Evolutionary conservation across 2,797 vertebrate genomes (phyloP), one percentile per base, ranked within the genome.

Genomic region (Bucorvus abyssinicus): DNA sequence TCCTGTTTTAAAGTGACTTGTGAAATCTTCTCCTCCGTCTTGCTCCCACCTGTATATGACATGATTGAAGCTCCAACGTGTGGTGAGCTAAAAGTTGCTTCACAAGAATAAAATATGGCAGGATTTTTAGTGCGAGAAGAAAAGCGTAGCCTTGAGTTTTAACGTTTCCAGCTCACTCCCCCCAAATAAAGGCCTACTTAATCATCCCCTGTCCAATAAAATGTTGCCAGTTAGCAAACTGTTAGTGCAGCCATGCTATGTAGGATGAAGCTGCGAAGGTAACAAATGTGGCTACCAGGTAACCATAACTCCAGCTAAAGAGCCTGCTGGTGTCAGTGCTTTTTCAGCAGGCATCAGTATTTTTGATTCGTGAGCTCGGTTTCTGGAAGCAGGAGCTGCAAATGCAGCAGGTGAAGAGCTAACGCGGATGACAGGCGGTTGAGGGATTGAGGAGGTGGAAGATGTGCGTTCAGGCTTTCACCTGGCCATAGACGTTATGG

Each of bases 1-100:
- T 96, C 93, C 96, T 95, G 75, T 93, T 95, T 95, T 96, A 95
- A 96, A 95, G 94, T 91, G 94, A 96, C 93, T 96, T 95, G 93
- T 97, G 96, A 95, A 96, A 96, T 95, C 93, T 86, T 96, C 94
- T 96, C 93, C 94, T 97, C 95, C 89, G 78, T 96, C 94, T 96
- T 76, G 94, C 92, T 96, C 96, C 94, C 95, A 96, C 96, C 95
- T 95, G 93, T 95, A 87, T 61, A 26, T 95, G 94, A 96, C 93
- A 95, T 95, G 95, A 96, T 95, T 97, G 93, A 97, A 94, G 86
- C 86, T 85, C 93, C 12, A 6, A 92, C 95, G 90, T 77, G 81
- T 91, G 84, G 89, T 52, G 7, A 94, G 95, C 96, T 96, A 95
- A 85, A 96, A 97, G 95, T 96, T 95, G 86, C 69, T 95, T 83